Percentiles rank a stretch among this genome's conserved stretches.
phyloP scores from a whole-genome alignment of 2,888 invertebrate species.

The Xestia xanthographa region DNA sequence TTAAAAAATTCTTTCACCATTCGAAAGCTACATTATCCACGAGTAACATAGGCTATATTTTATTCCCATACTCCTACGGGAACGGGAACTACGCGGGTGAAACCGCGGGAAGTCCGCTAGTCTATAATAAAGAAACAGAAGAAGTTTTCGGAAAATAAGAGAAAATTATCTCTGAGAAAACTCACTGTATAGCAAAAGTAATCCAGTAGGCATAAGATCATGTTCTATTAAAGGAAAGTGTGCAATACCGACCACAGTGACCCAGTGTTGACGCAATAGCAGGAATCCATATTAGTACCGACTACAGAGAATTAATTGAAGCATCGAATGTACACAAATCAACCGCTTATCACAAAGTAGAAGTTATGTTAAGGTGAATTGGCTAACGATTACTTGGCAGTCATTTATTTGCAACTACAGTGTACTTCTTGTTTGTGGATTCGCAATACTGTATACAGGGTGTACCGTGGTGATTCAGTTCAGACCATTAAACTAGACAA shows the following conservation, averaged over 20 bases:
- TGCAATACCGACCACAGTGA: conserved; percentile 35
- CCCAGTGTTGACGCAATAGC: conserved; percentile 37
- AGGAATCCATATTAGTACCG: conserved; percentile 52
- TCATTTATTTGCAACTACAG: conserved; percentile 25
- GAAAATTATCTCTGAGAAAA: background rate
- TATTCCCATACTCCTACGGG: too few species aligned
- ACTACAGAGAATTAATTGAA: conserved; percentile 53
- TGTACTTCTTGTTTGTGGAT: background rate
- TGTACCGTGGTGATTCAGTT: background rate
- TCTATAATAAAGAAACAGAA: background rate
- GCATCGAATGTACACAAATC: conserved; percentile 26
- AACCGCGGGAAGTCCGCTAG: too few species aligned
- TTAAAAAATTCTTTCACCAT: too few species aligned
- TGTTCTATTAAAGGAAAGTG: conserved; percentile 47
- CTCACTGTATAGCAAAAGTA: background rate
- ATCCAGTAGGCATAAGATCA: background rate
- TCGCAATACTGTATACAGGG: background rate
- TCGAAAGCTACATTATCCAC: too few species aligned
- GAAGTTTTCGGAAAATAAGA: background rate
- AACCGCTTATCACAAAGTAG: conserved; percentile 41
- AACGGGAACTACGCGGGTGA: too few species aligned
- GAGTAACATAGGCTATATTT: too few species aligned
- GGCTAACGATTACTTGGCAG: conserved; percentile 29
- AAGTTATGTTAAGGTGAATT: conserved; percentile 47
- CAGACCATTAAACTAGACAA: too few species aligned